Evolutionary conservation across 1,140 invertebrate genomes (phyloP).

Genomic region (Littorina saxatilis): DNA sequence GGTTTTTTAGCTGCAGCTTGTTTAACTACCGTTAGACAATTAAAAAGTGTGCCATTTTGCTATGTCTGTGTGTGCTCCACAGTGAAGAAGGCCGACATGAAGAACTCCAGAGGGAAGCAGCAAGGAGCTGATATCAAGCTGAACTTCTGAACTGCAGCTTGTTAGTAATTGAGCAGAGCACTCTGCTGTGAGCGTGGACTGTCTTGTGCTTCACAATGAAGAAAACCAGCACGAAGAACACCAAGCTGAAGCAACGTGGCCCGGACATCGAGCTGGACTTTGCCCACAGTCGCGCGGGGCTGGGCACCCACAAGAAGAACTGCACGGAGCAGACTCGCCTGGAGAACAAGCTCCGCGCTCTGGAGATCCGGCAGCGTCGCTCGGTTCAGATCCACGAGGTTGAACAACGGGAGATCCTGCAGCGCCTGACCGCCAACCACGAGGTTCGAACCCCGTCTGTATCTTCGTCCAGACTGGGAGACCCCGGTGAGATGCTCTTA

Average conservation of each 20-base stretch:
- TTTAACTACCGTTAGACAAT: no score
- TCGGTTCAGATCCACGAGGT: background rate
- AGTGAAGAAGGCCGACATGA: no score
- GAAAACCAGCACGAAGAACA: background rate
- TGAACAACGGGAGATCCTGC: background rate
- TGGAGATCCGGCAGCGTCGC: background rate
- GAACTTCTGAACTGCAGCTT: no score
- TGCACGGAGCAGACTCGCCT: slow-evolving; percentile 13
- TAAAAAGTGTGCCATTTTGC: no score
- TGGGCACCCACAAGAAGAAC: slow-evolving; percentile 19
- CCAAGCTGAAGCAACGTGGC: background rate
- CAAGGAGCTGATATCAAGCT: no score
- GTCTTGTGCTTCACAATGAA: no score
- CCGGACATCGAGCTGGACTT: slow-evolving; percentile 2
- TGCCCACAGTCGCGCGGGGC: background rate
- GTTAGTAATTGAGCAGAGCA: no score
- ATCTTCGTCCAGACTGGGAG: background rate
- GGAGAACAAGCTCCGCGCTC: slow-evolving; percentile 16
- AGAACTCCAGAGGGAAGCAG: no score
- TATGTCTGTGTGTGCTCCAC: no score
- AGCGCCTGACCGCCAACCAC: background rate
- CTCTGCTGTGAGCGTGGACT: no score
- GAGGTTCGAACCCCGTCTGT: background rate
- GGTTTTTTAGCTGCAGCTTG: no score
- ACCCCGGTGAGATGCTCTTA: no score